These are phyloP conservation scores for Bolinopsis microptera DNA, from an alignment of 37 sponge, comb jelly and placozoan species.

Conservation along the genomic window DNA sequence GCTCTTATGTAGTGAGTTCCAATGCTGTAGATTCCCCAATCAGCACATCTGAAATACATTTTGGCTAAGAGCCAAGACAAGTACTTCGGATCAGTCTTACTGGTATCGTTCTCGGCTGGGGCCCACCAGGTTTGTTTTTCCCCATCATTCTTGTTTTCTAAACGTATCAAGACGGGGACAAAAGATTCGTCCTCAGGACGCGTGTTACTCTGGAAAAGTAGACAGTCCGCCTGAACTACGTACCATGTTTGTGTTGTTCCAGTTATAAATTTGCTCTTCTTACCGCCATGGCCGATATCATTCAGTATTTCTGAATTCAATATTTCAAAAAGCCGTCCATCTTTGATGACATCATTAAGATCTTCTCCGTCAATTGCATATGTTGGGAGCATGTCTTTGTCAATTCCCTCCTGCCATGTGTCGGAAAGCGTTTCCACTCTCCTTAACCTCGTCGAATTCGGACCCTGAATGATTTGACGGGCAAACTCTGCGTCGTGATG, in stretches of 20 bases:
- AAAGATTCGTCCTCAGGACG: background rate
- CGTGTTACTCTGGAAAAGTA: background rate
- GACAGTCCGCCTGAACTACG: slow-evolving; percentile 23
- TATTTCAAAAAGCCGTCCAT: background rate
- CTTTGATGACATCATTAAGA: background rate
- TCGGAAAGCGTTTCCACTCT: background rate
- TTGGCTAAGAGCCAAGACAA: slow-evolving; percentile 18
- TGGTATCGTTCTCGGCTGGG: background rate
- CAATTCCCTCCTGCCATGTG: background rate
- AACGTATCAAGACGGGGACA: background rate
- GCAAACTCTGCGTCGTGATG: background rate
- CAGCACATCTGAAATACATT: slow-evolving; percentile 44
- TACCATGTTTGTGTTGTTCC: background rate
- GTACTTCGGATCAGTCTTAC: too few relatives aligned
- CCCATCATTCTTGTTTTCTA: background rate
- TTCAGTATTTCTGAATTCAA: background rate
- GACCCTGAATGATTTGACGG: background rate
- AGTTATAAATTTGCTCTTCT: too few relatives aligned
- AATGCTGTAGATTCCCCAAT: background rate
- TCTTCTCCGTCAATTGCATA: slow-evolving; percentile 32
- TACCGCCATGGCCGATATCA: background rate
- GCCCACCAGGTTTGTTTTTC: background rate
- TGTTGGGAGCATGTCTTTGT: background rate
- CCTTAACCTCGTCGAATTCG: background rate
- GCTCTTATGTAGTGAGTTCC: slow-evolving; percentile 25